Base-by-base conservation (phyloP, 2,888 invertebrate species). In the Sinotaia quadrata region DNA sequence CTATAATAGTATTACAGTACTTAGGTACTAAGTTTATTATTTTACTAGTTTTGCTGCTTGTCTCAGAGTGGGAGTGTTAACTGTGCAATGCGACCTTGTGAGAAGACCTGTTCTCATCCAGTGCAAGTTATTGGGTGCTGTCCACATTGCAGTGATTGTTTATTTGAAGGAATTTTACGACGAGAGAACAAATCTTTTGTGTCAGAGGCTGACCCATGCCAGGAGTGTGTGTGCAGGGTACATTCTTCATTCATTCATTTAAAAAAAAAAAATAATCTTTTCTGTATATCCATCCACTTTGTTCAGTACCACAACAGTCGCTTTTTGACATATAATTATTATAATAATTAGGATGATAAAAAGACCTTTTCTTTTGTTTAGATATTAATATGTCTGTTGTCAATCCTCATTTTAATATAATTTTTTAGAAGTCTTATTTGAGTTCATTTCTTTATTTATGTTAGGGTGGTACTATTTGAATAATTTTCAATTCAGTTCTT, bases 121-220 rank as follows among this genome's bases (percentile, higher is more conserved):
- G 68, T 76, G 10, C 57, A 66, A n/a, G 41, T 44, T 60, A 33
- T 58, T 18, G 77, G 74, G 47, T 81, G 81, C 59, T 83, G 81
- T 65, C 79, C 78, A 3, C 69, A 67, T 1, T 83, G 82, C 75
- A 66, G 44, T 8, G 78, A 78, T 63, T 81, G 81, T 68, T 66
- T 73, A 27, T 81, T 75, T 71, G 78, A 78, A 54, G 78, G 78
- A 12, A 52, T 63, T 4, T 52, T 71, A 24, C 69, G 73, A 15
- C 51, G 12, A 8, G 72, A 77, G 37, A 78, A 76, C 7, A 61
- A 68, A 12, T 68, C 61, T 10, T 81, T 79, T 51, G 67, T 66
- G 12, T 76, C 78, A 12, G 71, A 68, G 7, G 57, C 59, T 0
- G 75, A 81, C 47, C 74, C 76, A 1, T 81, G 81, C 68, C 68